Percentiles rank a stretch among this genome's conserved stretches.
phyloP scores from a whole-genome alignment of 2,797 vertebrate genomes.

The Dendrocincla tyrannina region DNA sequence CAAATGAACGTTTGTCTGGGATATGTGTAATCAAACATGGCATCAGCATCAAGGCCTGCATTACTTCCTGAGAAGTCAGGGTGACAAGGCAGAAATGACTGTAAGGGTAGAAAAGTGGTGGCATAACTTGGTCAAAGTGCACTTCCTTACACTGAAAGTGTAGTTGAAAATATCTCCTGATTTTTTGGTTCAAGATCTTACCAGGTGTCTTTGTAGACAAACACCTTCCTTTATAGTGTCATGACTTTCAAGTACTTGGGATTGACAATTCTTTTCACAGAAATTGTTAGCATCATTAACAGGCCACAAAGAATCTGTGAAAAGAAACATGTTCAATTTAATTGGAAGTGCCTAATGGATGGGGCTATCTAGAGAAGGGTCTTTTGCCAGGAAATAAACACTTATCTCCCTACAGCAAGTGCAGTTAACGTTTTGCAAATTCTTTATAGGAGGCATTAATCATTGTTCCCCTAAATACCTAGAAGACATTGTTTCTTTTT shows the following conservation, averaged over 20 bases:
- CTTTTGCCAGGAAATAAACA: not conserved
- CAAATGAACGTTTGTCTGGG: not conserved
- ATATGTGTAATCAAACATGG: fast-evolving
- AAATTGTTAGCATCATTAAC: not conserved
- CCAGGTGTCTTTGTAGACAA: not conserved
- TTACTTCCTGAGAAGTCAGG: not conserved
- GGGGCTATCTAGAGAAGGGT: not conserved
- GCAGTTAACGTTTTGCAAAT: not conserved
- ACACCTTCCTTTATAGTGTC: not conserved
- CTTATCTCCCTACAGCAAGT: not conserved
- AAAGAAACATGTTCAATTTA: not conserved
- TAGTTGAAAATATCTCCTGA: not conserved
- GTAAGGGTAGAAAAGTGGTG: not conserved
- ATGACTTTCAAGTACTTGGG: not conserved
- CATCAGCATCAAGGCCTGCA: not conserved
- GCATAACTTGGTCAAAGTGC: not conserved
- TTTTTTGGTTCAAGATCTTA: not conserved
- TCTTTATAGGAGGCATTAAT: slow-evolving; percentile 13
- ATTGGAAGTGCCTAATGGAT: not conserved
- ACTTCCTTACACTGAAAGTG: not conserved
- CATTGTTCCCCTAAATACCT: not conserved
- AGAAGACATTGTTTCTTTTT: slow-evolving; percentile 29
- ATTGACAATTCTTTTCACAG: not conserved
- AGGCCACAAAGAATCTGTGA: not conserved
- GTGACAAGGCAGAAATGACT: not conserved